These are phyloP conservation scores for Drosophila obscura DNA, from an alignment of 1,140 invertebrate species.

Conservation along the genomic window DNA sequence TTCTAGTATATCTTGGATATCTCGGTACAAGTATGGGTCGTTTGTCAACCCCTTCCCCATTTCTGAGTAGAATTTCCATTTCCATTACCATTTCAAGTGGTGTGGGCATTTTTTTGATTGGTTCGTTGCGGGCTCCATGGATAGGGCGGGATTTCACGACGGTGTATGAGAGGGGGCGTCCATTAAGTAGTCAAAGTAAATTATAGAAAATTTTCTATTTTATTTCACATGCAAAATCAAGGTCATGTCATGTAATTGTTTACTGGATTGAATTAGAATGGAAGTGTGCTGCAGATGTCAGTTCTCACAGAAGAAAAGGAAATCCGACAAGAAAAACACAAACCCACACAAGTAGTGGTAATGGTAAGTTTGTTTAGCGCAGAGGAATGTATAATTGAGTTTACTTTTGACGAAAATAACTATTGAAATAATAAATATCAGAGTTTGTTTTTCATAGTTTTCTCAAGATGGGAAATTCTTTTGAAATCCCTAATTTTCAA, in stretches of 20 bases:
- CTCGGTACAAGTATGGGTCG: no score
- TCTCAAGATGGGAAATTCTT: no score
- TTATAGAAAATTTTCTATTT: conserved; percentile 44
- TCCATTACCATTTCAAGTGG: conserved; percentile 15
- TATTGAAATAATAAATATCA: no score
- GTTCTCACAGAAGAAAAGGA: not conserved
- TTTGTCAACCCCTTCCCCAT: not conserved
- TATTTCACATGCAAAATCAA: conserved; percentile 28
- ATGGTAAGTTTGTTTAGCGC: no score
- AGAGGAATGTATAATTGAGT: no score
- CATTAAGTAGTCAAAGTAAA: conserved; percentile 24
- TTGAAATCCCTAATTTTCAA: no score
- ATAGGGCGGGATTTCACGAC: no score
- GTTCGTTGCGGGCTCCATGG: conserved; percentile 5
- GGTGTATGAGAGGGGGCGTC: not conserved
- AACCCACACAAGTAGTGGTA: no score
- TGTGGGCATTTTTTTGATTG: conserved; percentile 18
- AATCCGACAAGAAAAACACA: not conserved
- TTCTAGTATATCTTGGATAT: conserved; percentile 18
- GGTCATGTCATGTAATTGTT: conserved; percentile 31
- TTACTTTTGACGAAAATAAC: no score
- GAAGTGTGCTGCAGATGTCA: not conserved
- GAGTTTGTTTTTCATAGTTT: no score
- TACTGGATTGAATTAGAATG: conserved; percentile 16
- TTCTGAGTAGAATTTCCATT: conserved; percentile 16